Conservation (phyloP, 1,140 invertebrate genomes). For the Epicauta chinensis region DNA sequence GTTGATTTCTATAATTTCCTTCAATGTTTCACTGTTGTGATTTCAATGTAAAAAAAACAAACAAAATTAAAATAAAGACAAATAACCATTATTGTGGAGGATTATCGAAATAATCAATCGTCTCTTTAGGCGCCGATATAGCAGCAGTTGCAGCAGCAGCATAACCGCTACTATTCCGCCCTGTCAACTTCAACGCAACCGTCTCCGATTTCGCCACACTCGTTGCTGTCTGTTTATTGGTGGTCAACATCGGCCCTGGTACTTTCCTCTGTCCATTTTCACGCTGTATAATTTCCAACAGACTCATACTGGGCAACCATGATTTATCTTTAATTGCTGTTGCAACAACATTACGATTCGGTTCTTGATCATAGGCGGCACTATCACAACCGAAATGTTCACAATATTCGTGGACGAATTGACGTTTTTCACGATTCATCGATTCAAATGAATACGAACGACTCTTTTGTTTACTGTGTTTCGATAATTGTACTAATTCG, state of each 20-base stretch:
- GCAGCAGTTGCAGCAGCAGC: neutral
- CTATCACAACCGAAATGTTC: slow-evolving; percentile 92
- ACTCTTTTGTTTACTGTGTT: slow-evolving; percentile 57
- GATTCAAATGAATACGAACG: slow-evolving; percentile 80
- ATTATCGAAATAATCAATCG: slow-evolving; percentile 16
- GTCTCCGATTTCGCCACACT: slow-evolving; percentile 22
- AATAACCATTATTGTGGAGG: slow-evolving; percentile 1
- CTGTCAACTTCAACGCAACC: slow-evolving; percentile 28
- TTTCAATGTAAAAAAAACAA: neutral
- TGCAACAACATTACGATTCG: slow-evolving; percentile 89
- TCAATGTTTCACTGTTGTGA: neutral
- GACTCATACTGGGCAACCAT: slow-evolving; percentile 78
- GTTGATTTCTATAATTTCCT: neutral
- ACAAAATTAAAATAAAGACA: neutral
- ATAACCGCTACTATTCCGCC: slow-evolving; percentile 4
- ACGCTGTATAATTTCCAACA: slow-evolving; percentile 70
- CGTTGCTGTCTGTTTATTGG: slow-evolving; percentile 8
- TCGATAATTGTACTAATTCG: slow-evolving; percentile 80
- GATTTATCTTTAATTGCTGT: slow-evolving; percentile 68
- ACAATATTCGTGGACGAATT: slow-evolving; percentile 88
- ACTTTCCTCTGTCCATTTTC: slow-evolving; percentile 73
- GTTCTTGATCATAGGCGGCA: slow-evolving; percentile 89
- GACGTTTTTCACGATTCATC: slow-evolving; percentile 87
- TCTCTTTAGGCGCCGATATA: neutral
- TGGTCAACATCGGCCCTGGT: slow-evolving; percentile 53